A percentile compares a stretch with the other conserved stretches of the same genome.
These are phyloP conservation scores for Trypoxylus dichotomus DNA, from an alignment of 1,140 invertebrate genomes.

Conservation along the genomic window DNA sequence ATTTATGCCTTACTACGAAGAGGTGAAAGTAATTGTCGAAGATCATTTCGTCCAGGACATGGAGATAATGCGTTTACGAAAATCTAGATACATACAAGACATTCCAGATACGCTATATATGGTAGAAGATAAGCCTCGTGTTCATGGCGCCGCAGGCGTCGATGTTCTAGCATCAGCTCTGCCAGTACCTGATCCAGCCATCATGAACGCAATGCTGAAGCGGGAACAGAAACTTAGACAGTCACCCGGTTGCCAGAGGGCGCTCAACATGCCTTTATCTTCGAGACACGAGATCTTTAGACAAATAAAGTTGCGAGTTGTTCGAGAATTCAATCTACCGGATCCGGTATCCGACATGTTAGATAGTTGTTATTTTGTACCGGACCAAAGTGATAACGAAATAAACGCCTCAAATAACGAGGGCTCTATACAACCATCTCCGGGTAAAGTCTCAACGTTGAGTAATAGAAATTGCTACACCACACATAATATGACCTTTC, in stretches of 20 bases:
- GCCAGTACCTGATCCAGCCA: constrained; percentile 72
- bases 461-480: constrained; percentile 47
- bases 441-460: constrained; percentile 38
- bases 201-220: constrained; percentile 80
- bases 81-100: constrained; percentile 69
- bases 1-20: constrained; percentile 93
- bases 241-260: constrained; percentile 77
- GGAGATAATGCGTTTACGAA: constrained; percentile 72
- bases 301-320: constrained; percentile 82
- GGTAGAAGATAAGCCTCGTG: constrained; percentile 69
- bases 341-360: constrained; percentile 87
- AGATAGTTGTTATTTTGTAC: constrained; percentile 57
- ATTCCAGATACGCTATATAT: constrained; percentile 95
- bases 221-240: constrained; percentile 82
- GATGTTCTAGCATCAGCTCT: constrained; percentile 63
- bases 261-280: constrained; percentile 72
- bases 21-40: constrained; percentile 86
- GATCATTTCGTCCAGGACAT: constrained; percentile 81
- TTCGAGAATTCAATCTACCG: constrained; percentile 91
- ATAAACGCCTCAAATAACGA: constrained; percentile 35
- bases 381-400: constrained; percentile 44
- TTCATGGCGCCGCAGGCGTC: constrained; percentile 63
- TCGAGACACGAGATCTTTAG: constrained; percentile 76
- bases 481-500: constrained; percentile 62
- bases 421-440: constrained; percentile 38